Conservation (phyloP, 2,888 invertebrate species). For the Lasioglossum leucozonium region DNA sequence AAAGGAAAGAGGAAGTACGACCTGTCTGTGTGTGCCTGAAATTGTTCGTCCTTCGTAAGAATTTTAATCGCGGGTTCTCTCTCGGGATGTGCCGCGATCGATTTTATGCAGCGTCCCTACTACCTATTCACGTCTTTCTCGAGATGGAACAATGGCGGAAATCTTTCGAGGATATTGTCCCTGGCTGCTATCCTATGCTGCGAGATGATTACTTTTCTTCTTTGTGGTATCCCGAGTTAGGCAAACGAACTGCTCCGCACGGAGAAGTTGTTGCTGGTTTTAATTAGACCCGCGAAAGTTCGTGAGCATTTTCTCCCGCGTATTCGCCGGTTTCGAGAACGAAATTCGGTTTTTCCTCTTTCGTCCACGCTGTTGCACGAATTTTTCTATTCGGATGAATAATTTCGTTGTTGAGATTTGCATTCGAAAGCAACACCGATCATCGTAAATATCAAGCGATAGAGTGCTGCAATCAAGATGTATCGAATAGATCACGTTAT, state of each 20-base stretch:
- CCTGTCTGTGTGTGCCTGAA: too few species aligned
- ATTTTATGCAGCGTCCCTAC: not conserved
- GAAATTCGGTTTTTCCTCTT: too few species aligned
- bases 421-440: not conserved
- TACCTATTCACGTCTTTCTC: not conserved
- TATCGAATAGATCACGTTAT: not conserved
- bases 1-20: not conserved
- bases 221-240: not conserved
- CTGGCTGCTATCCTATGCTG: not conserved
- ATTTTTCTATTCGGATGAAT: too few species aligned
- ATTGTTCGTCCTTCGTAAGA: not conserved
- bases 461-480: not conserved
- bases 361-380: too few species aligned
- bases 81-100: not conserved
- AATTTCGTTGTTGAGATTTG: not conserved
- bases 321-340: too few species aligned
- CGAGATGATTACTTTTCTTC: not conserved
- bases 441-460: not conserved
- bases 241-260: not conserved
- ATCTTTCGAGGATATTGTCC: not conserved
- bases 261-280: not conserved
- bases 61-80: not conserved
- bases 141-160: constrained; percentile 5
- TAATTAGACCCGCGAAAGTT: not conserved
- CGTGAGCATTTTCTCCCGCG: not conserved